Base-by-base conservation (phyloP, 2,888 invertebrate genomes). In the Chymomyza fuscimana region DNA sequence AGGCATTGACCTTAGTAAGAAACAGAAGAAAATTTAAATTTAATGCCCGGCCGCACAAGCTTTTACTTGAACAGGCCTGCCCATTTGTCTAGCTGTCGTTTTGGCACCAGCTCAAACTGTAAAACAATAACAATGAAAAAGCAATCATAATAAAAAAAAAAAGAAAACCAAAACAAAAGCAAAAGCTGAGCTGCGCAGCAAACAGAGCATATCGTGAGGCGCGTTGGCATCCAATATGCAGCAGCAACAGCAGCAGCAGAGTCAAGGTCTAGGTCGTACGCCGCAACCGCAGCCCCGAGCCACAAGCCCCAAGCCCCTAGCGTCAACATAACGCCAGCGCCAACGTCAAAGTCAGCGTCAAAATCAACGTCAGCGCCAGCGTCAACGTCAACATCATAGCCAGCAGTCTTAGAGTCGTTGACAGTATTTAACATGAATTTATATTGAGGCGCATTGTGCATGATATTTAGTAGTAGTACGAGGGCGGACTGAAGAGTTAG, bases 241-340 rank as follows among this genome's bases (percentile, higher is more conserved):
- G 56, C 62, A 29, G 22, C 22, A 3, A 3, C 22, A 22, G 56
- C 65, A 12, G 65, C 52, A 32, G 65, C 51, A 63, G 61, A 77
- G 66, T 75, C 88, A 87, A 87, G 86, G 86, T 88, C 86, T 87
- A 88, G 88, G 87, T 86, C 81, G 78, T 58, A 7, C 22, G 25
- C 61, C 32, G 9, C 62, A 65, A 65, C 65, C 52, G 63, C 50
- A 32, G 52, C 32, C 36, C 32, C 61, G 40, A 59, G 65, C 19
- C 63, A 32, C 12, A 29, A 51, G 63, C 52, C 51, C 32, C n/a
- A 25, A 22, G 22, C 3, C 22, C 2, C 22, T 22, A 3, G 51
- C 32, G 32, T 29, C 59, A 9, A 22, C 15, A 12, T 29, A 59
- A 7, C n/a, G 52, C 10, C 40, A 54, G 50, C 54, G 32, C 16